Conservation (phyloP, 2,113 vertebrate genomes). For the Camelus bactrianus region DNA sequence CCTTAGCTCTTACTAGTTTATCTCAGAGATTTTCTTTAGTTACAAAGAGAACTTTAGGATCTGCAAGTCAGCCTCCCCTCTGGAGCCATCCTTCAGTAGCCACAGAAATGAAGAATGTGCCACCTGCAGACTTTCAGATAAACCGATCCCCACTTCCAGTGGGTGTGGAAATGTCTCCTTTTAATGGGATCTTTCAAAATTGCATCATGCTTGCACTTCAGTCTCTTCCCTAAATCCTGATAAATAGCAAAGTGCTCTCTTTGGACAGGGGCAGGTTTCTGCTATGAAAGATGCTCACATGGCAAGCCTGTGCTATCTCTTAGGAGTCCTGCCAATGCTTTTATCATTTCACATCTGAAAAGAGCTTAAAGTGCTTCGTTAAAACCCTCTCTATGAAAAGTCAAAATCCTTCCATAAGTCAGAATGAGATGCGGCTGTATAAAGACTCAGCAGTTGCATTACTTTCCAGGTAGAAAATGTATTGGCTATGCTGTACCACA, state of each 20-base stretch:
- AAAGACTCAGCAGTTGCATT: conserved; percentile 58
- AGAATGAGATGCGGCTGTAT: conserved; percentile 63
- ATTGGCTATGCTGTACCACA: not conserved
- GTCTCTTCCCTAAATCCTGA: conserved; percentile 63
- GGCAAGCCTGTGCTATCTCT: conserved; percentile 13
- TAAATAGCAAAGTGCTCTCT: conserved; percentile 61
- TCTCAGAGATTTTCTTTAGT: conserved; percentile 36
- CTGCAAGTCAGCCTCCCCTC: not conserved
- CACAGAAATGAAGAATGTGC: conserved; percentile 45
- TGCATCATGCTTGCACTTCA: conserved; percentile 54
- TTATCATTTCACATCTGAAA: conserved; percentile 77
- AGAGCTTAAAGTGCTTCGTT: conserved; percentile 69
- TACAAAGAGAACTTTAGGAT: conserved; percentile 7
- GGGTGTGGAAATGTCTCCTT: conserved; percentile 52
- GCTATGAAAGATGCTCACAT: conserved; percentile 28
- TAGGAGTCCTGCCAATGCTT: conserved; percentile 62
- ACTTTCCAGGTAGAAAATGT: conserved; percentile 62
- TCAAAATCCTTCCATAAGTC: conserved; percentile 73
- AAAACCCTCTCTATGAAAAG: conserved; percentile 71
- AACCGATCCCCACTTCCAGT: not conserved
- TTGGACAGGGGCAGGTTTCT: conserved; percentile 51
- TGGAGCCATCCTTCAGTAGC: not conserved
- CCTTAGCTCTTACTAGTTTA: not conserved
- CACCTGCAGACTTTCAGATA: conserved; percentile 58
- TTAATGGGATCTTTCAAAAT: conserved; percentile 66